Conservation (phyloP, 2,888 invertebrate species). For the Epiblema foenella region DNA sequence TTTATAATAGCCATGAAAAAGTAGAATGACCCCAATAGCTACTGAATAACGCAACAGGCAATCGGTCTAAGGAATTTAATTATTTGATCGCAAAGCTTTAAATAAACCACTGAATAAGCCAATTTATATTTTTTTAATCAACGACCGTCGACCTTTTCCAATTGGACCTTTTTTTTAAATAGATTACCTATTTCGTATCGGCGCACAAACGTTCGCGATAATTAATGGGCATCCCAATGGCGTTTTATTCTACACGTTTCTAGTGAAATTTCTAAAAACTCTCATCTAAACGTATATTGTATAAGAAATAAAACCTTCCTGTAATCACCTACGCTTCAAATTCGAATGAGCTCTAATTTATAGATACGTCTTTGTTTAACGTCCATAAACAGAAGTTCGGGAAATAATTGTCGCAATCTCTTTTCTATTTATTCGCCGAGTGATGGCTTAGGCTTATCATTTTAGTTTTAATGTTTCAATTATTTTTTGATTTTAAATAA, state of each 20-base stretch:
- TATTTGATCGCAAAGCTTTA: conserved; percentile 20
- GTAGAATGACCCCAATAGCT: no score
- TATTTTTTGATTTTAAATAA: no score
- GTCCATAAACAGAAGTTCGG: not conserved
- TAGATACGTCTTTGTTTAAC: not conserved
- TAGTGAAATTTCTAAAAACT: not conserved
- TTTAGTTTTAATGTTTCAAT: no score
- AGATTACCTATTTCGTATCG: conserved; percentile 46
- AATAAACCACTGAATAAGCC: conserved; percentile 27
- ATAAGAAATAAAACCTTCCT: not conserved
- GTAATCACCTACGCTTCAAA: not conserved
- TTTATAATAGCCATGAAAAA: no score
- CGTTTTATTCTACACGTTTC: conserved; percentile 56
- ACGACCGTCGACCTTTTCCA: conserved; percentile 34
- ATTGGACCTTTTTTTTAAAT: conserved; percentile 36
- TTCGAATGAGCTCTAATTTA: not conserved
- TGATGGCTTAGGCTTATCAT: no score
- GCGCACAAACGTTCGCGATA: conserved; percentile 52
- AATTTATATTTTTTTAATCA: conserved; percentile 37
- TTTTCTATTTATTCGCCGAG: no score
- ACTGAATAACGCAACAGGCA: conserved; percentile 13
- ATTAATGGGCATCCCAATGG: conserved; percentile 61
- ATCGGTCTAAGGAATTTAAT: conserved; percentile 8
- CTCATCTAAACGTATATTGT: not conserved
- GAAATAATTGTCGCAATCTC: not conserved